These are phyloP conservation scores for Fragum whitleyi DNA, from an alignment of 2,888 invertebrate genomes.

Conservation along the genomic window DNA sequence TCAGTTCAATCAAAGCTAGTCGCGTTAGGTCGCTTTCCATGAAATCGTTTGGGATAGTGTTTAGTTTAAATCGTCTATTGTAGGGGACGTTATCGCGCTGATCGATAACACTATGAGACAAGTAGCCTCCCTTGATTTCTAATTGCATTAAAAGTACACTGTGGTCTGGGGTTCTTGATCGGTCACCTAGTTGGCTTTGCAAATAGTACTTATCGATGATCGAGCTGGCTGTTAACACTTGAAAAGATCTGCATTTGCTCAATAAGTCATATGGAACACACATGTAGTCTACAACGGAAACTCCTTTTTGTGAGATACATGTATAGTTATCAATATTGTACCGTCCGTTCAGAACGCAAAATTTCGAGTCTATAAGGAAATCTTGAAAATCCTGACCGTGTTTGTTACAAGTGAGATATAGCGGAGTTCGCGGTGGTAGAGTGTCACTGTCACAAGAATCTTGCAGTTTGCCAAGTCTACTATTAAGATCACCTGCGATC, in stretches of 20 bases:
- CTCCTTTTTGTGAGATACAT: not conserved
- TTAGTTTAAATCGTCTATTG: too few relatives aligned
- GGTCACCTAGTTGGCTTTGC: slow-evolving; percentile 25
- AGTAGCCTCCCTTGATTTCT: not conserved
- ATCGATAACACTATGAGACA: not conserved
- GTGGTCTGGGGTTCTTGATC: slow-evolving; percentile 28
- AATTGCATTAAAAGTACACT: not conserved
- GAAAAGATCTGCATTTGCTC: not conserved
- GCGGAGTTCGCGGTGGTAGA: not conserved
- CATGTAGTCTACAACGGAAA: not conserved
- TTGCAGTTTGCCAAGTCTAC: not conserved
- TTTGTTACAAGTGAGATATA: not conserved
- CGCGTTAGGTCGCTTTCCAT: not conserved
- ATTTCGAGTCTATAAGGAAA: not conserved
- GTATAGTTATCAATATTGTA: not conserved
- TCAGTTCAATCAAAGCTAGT: slow-evolving; percentile 1
- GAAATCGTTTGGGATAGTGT: too few relatives aligned
- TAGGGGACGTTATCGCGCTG: not conserved
- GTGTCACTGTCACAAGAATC: not conserved
- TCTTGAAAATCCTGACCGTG: slow-evolving; percentile 1
- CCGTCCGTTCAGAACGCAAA: not conserved
- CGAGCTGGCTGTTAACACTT: not conserved
- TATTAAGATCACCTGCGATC: not conserved
- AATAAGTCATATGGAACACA: not conserved
- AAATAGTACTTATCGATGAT: not conserved